Conservation (phyloP, 2,888 invertebrate genomes). For the Drosophila nr. perissopoda region DNA sequence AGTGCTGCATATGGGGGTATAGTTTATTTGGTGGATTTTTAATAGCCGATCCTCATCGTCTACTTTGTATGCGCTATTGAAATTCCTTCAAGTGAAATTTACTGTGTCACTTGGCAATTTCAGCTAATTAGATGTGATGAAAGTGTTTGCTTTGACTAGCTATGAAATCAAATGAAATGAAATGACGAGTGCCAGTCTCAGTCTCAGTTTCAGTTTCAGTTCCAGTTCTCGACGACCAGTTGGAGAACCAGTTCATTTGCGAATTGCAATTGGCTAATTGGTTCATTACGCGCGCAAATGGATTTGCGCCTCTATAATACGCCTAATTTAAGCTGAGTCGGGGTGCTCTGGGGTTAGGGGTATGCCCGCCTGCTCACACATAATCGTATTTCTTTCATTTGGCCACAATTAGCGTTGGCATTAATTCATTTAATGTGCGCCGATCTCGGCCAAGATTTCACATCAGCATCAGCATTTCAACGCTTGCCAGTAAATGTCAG, state of each 20-base stretch:
- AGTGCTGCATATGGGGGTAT: constrained; percentile 45
- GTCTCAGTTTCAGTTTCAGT: constrained; percentile 4
- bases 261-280: constrained; percentile 75
- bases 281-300: constrained; percentile 82
- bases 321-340: constrained; percentile 64
- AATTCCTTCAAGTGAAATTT: constrained; percentile 76
- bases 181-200: background rate
- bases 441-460: constrained; percentile 41
- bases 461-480: constrained; percentile 57
- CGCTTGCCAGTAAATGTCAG: constrained; percentile 81
- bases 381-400: constrained; percentile 60
- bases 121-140: constrained; percentile 82
- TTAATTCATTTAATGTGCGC: constrained; percentile 65
- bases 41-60: constrained; percentile 62
- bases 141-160: constrained; percentile 24
- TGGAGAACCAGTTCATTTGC: constrained; percentile 41
- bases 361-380: constrained; percentile 9
- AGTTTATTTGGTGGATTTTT: constrained; percentile 69
- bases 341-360: background rate
- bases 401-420: constrained; percentile 77
- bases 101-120: constrained; percentile 79
- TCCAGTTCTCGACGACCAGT: constrained; percentile 13
- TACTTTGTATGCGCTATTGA: constrained; percentile 78
- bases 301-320: constrained; percentile 79
- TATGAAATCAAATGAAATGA: background rate